A percentile compares a stretch with the other conserved stretches of the same genome.
Evolutionary conservation across 2,888 invertebrate genomes (phyloP).

Genomic region (Scotopteryx bipunctaria): DNA sequence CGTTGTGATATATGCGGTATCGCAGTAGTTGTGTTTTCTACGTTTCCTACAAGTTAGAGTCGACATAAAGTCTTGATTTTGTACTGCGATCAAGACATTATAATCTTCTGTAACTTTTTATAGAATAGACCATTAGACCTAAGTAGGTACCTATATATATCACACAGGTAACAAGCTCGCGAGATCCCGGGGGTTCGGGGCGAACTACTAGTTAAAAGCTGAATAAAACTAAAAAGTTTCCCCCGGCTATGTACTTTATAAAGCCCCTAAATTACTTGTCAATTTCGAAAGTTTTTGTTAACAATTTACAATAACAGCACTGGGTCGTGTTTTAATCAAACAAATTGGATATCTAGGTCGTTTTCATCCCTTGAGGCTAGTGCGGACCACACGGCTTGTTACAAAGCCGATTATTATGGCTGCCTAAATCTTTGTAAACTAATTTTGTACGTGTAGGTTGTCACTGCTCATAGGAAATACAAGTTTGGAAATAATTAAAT

Average conservation of each 20-base stretch:
- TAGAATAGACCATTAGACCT: too few relatives aligned
- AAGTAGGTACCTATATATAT: too few relatives aligned
- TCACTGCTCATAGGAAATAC: slow-evolving; percentile 56
- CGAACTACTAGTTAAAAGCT: too few relatives aligned
- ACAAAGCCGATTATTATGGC: slow-evolving; percentile 19
- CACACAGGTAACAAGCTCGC: too few relatives aligned
- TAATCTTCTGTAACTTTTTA: too few relatives aligned
- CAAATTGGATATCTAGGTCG: slow-evolving; percentile 22
- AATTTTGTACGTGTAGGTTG: slow-evolving; percentile 54
- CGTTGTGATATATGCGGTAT: too few relatives aligned
- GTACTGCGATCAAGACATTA: too few relatives aligned
- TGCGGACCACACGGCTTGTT: slow-evolving; percentile 2
- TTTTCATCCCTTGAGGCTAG: slow-evolving; percentile 22
- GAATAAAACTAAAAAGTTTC: slow-evolving; percentile 9
- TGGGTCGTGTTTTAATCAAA: slow-evolving; percentile 20
- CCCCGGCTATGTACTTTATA: neutral
- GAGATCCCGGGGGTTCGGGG: too few relatives aligned
- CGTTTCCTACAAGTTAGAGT: too few relatives aligned
- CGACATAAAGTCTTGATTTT: too few relatives aligned
- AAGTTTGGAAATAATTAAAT: slow-evolving; percentile 53
- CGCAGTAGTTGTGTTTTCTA: too few relatives aligned
- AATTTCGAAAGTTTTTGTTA: slow-evolving; percentile 13
- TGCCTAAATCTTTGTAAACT: slow-evolving; percentile 43
- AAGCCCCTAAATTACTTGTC: slow-evolving; percentile 5
- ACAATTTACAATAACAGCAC: slow-evolving; percentile 15